Conservation (phyloP, 2,113 vertebrate genomes). For the Clinocottus analis region DNA sequence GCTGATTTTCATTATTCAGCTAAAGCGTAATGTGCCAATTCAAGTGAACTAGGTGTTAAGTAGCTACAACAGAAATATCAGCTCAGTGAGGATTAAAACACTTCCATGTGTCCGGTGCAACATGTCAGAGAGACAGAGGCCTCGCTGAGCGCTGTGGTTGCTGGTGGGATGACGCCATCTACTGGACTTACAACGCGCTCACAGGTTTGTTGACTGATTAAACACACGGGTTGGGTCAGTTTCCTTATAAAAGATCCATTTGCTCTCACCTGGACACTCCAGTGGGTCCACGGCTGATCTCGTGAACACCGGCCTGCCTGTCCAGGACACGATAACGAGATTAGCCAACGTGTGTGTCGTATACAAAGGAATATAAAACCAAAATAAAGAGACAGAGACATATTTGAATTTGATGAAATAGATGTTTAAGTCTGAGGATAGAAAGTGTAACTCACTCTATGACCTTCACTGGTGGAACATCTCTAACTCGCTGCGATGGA, state of each 20-base stretch:
- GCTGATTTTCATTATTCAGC: too few relatives aligned
- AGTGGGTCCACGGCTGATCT: conserved; percentile 88
- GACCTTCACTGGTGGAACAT: conserved; percentile 84
- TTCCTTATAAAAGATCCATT: neutral
- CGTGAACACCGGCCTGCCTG: conserved; percentile 88
- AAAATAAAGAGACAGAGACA: neutral
- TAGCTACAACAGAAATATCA: too few relatives aligned
- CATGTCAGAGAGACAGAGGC: neutral
- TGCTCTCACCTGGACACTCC: conserved; percentile 90
- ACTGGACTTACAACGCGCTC: conserved; percentile 36
- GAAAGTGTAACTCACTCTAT: conserved; percentile 88
- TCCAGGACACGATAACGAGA: conserved; percentile 1
- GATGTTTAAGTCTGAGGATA: neutral
- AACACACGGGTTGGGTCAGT: neutral
- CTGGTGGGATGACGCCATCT: conserved; percentile 55
- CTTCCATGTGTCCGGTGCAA: neutral
- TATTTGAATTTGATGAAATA: neutral
- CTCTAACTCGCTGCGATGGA: conserved; percentile 83
- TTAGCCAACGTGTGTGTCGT: neutral
- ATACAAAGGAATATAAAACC: neutral
- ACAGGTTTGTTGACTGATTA: conserved; percentile 21
- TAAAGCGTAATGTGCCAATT: too few relatives aligned
- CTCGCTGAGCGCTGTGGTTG: neutral
- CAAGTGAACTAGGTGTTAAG: too few relatives aligned
- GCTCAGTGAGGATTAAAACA: too few relatives aligned